Base-by-base conservation (phyloP, 2,888 invertebrate genomes). In the Standfussiana lucernea region DNA sequence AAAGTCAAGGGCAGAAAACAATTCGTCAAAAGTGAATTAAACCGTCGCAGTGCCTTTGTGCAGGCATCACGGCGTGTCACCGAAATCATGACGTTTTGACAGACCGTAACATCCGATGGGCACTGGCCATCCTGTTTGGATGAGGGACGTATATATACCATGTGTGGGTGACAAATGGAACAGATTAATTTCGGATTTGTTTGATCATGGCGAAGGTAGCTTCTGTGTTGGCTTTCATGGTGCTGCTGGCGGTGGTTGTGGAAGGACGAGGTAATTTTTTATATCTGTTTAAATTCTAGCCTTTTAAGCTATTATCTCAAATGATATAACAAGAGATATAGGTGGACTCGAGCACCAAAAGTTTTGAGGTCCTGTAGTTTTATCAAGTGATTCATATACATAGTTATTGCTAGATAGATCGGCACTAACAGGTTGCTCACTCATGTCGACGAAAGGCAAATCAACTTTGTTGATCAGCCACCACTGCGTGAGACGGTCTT, bases 31-130 rank as follows among this genome's bases (percentile, higher is more conserved):
- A 77, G 61, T 75, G 84, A 89, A 90, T 89, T 87, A 89, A 66
- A 75, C 79, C 82, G 86, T 83, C 89, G 75, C 67, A 40, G 68
- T 59, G 82, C 88, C 86, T 89, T 93, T 92, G 90, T 92, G 80
- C 83, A 82, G 76, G 86, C 83, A 83, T 92, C 92, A 91, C 68
- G 79, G 80, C 79, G 84, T 88, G 85, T 90, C 89, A 89, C 89
- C 86, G 72, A 89, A 89, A 89, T 79, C 83, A 80, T 90, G 90
- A 89, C 88, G 88, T 85, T 87, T 82, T 83, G 88, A 83, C 76
- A 80, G 83, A 90, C 90, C 91, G 88, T 91, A 90, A 89, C 82
- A 86, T 90, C 90, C 87, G 87, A 89, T 84, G 73, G 77, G 53
- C 70, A 75, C 40, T 37, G 67, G 72, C 86, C 87, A 89, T 89